These are phyloP conservation scores for Latrodectus elegans DNA, from an alignment of 2,888 invertebrate species.

Conservation along the genomic window DNA sequence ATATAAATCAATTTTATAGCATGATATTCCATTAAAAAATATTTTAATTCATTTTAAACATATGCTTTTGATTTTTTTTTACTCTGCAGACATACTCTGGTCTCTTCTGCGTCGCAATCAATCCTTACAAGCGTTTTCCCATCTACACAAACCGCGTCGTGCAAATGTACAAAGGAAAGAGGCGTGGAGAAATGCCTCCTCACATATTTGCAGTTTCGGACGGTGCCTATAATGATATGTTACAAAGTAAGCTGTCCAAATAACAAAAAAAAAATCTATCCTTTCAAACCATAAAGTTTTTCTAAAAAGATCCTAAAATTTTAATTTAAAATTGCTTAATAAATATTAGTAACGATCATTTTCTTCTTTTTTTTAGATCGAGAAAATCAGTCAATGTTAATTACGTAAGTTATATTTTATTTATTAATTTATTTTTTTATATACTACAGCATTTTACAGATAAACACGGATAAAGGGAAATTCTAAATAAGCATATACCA, in stretches of 20 bases:
- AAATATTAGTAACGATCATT: neutral
- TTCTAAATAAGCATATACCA: too few species aligned
- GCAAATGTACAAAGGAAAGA: conserved; percentile 98
- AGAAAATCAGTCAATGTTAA: conserved; percentile 99
- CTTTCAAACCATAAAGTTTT: too few species aligned
- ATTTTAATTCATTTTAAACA: neutral
- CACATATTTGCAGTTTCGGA: conserved; percentile 99
- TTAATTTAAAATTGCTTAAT: neutral
- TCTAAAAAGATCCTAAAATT: neutral
- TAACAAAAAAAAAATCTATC: neutral
- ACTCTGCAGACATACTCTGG: conserved; percentile 96
- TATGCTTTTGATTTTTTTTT: neutral
- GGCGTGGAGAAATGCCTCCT: conserved; percentile 99
- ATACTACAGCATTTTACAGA: too few species aligned
- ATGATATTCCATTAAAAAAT: too few species aligned
- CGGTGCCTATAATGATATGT: conserved; percentile 99
- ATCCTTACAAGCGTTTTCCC: conserved; percentile 99
- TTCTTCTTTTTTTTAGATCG: conserved; percentile 82
- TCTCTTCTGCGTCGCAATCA: conserved; percentile 99
- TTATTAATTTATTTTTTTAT: neutral
- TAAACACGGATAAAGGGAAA: too few species aligned
- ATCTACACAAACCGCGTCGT: conserved; percentile 98
- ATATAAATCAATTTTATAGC: too few species aligned
- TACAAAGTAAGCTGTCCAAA: conserved; percentile 83
- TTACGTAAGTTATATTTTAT: conserved; percentile 87